Conservation (phyloP, 2,888 invertebrate genomes). For the Sceliomorpha sp. region DNA sequence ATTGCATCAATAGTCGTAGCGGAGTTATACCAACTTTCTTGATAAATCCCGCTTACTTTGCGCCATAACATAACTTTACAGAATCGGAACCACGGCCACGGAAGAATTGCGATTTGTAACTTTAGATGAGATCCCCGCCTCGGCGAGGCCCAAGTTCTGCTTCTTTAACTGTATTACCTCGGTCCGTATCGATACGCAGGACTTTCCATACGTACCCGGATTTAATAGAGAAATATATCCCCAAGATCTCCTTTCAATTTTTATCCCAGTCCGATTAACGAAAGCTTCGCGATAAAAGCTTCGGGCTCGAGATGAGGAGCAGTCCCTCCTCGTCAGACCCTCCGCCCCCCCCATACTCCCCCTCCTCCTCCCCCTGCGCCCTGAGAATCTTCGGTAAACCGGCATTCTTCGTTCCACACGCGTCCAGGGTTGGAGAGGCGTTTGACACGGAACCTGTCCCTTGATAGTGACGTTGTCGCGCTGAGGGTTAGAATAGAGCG, state of each 20-base stretch:
- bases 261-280: not conserved
- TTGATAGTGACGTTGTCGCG: too few species aligned
- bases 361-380: too few species aligned
- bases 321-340: conserved; percentile 1
- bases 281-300: not conserved
- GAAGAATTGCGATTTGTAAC: conserved; percentile 81
- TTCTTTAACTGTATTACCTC: conserved; percentile 67
- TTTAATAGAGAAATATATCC: conserved; percentile 31
- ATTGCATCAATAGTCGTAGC: conserved; percentile 80
- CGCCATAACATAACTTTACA: conserved; percentile 80
- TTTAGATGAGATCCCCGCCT: conserved; percentile 77
- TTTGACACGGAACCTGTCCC: conserved; percentile 70
- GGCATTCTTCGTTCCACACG: conserved; percentile 72
- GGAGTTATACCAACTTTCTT: conserved; percentile 80
- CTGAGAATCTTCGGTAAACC: conserved; percentile 67
- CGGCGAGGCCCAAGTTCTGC: conserved; percentile 44
- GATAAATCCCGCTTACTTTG: conserved; percentile 80
- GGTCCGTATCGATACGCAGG: conserved; percentile 47
- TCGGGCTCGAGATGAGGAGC: not conserved
- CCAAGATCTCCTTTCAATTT: too few species aligned
- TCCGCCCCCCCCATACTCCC: too few species aligned
- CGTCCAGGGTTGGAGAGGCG: conserved; percentile 59
- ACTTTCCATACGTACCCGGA: conserved; percentile 45
- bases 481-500: conserved; percentile 41
- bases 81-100: conserved; percentile 79